Evolutionary conservation across 2,888 invertebrate species (phyloP), one percentile per base, ranked within the genome.

Genomic region (Drosophila algonquin): DNA sequence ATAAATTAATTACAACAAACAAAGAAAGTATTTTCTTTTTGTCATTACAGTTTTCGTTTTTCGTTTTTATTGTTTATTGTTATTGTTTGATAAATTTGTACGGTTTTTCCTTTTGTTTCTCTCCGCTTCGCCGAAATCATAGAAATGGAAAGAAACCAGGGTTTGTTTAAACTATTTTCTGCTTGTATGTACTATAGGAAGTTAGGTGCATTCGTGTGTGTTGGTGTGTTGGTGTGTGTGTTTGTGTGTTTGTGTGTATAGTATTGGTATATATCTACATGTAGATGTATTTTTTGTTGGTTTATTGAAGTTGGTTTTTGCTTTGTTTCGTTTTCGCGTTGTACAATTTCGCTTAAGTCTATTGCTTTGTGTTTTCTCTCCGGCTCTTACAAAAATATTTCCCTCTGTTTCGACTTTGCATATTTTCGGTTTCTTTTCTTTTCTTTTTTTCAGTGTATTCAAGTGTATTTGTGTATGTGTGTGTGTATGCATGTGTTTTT

Each of bases 71-170:
- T n/a, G n/a, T n/a, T n/a, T 56, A 70, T 59, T 67, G 70, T 68
- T 75, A 68, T 73, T 81, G 83, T 79, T 60, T 74, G 65, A 82
- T 78, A 88, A 84, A 84, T 84, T 84, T 84, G 88, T 84, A 84
- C 88, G 88, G 86, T 80, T 87, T 73, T 80, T 74, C 59, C 68
- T 50, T 68, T 44, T 69, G 27, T 58, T 69, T 63, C 16, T 45
- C 56, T 50, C 10, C 32, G 57, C 47, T 6, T 24, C 44, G 35
- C 51, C 46, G 57, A 68, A 68, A 67, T 68, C 57, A 58, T 45
- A 46, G 56, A 65, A 67, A 53, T 45, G 46, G 56, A 65, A 65
- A 65, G 68, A 65, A 65, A 65, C 55, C 64, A 50, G 57, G 56
- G 51, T 58, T 72, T 65, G 35, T 63, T 73, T 61, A 71, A 63